Percentiles rank a stretch among this genome's conserved stretches.
Evolutionary conservation across 1,140 invertebrate species (phyloP).

Genomic region (Drosophila neocordata): DNA sequence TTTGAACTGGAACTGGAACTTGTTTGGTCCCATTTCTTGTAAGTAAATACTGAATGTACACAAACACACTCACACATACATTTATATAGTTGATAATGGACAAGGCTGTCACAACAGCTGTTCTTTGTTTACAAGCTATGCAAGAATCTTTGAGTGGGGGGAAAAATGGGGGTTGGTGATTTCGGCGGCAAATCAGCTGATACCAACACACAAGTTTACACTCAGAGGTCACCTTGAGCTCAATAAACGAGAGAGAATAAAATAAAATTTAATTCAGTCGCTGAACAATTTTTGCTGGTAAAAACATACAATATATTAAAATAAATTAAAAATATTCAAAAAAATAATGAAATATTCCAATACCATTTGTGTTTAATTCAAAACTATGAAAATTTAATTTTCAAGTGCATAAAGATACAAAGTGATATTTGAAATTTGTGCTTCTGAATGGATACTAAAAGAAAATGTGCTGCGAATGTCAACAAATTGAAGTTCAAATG

Average conservation of each 20-base stretch:
- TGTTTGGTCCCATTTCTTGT: neutral
- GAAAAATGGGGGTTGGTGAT: slow-evolving; percentile 17
- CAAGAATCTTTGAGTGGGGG: neutral
- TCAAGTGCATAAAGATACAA: neutral
- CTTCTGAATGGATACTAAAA: neutral
- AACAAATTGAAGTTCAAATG: neutral
- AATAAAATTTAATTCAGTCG: slow-evolving; percentile 28
- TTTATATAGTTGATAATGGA: slow-evolving; percentile 1
- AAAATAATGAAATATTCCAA: neutral
- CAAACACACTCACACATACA: slow-evolving; percentile 5
- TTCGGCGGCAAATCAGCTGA: slow-evolving; percentile 56
- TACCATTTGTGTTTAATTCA: neutral
- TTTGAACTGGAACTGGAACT: neutral
- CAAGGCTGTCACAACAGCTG: slow-evolving; percentile 42
- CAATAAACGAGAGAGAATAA: slow-evolving; percentile 49
- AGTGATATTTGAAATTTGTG: neutral
- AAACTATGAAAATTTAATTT: neutral
- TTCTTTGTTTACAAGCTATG: slow-evolving; percentile 67
- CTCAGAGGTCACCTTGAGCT: slow-evolving; percentile 77
- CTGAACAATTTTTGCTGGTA: slow-evolving; percentile 65
- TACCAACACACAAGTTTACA: slow-evolving; percentile 57
- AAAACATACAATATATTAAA: slow-evolving; percentile 39
- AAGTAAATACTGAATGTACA: neutral
- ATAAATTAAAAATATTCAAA: neutral
- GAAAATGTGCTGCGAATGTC: neutral